phyloP scores from a whole-genome alignment of 92 coral and sea anemone species.

The Galaxea fascicularis region DNA sequence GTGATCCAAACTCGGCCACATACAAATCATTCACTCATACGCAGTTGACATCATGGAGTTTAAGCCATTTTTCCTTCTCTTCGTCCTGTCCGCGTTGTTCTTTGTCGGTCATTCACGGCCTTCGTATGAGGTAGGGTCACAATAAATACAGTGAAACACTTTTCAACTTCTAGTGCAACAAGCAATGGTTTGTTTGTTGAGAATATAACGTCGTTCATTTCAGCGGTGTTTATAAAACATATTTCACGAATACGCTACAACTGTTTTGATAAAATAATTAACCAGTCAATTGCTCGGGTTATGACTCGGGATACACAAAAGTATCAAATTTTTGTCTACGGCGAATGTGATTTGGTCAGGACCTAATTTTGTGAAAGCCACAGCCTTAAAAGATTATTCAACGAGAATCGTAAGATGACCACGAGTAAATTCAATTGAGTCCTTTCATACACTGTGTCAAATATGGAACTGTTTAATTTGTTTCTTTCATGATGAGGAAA shows the following conservation, averaged over 20 bases:
- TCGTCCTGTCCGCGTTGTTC: conserved; percentile 26
- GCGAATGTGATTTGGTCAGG: no score
- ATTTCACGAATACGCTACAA: background rate
- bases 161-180: no score
- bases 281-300: no score
- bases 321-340: background rate
- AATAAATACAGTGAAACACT: background rate
- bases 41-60: conserved; percentile 21
- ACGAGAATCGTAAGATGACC: no score
- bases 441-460: no score
- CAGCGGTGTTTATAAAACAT: background rate
- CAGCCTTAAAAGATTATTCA: no score
- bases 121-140: conserved; percentile 20
- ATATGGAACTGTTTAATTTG: background rate
- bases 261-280: background rate
- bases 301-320: no score
- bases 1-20: background rate
- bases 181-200: background rate
- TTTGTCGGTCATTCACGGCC: conserved; percentile 19
- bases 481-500: background rate
- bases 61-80: conserved; percentile 4
- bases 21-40: background rate
- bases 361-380: no score
- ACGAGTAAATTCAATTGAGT: no score
- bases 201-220: background rate